These are phyloP conservation scores for Okamejei kenojei DNA, from an alignment of 2,797 vertebrate species.

Conservation along the genomic window DNA sequence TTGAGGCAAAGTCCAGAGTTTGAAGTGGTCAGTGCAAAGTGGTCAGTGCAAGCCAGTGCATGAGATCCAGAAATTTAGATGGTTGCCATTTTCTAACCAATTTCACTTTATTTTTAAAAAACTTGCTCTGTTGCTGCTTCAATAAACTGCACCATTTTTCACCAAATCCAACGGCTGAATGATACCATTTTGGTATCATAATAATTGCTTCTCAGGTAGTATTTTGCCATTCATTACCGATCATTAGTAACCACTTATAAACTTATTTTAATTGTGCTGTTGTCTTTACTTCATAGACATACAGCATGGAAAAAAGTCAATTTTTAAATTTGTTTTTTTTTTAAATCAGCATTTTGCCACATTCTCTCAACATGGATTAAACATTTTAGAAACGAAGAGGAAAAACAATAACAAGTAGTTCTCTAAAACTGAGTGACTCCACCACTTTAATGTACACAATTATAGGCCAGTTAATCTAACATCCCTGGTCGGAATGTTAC, in stretches of 20 bases:
- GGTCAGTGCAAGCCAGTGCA: background rate
- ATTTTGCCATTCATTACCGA: background rate
- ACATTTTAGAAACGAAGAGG: background rate
- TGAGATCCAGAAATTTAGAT: background rate
- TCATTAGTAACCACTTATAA: background rate
- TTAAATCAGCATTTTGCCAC: background rate
- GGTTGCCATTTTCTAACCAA: background rate
- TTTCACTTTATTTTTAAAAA: background rate
- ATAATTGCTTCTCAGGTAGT: background rate
- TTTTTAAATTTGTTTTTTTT: too few species aligned
- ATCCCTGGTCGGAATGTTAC: too few species aligned
- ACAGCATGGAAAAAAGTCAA: too few species aligned
- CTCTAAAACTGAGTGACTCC: background rate
- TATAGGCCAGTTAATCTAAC: background rate
- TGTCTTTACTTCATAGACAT: background rate
- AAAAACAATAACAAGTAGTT: background rate
- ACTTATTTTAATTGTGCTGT: background rate
- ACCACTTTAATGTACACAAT: background rate
- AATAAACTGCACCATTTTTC: background rate
- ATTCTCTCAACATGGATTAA: background rate
- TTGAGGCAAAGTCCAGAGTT: too few species aligned
- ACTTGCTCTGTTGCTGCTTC: background rate
- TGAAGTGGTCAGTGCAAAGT: too few species aligned
- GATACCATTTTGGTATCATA: background rate
- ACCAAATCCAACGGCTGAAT: too few species aligned